Base-by-base conservation (phyloP, 2,113 vertebrate genomes). In the Xiphophorus maculatus region DNA sequence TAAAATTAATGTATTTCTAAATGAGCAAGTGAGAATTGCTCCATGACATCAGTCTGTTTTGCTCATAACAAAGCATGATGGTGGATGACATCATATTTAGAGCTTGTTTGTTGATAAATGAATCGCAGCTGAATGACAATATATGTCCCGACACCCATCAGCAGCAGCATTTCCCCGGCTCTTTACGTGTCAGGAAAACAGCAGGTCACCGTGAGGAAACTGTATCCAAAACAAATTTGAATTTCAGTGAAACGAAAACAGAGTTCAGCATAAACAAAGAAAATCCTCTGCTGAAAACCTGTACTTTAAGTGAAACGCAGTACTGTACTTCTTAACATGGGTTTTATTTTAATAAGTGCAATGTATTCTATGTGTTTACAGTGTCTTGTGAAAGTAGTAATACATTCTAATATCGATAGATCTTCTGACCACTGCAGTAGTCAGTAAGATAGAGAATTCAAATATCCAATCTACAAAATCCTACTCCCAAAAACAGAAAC, bases 31-130 rank as follows among this genome's bases (percentile, higher is more conserved):
- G 13, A 42, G 40, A 8, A 48, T 30, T 69, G 37, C 74, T 42
- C 30, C 42, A 8, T 78, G 79, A 78, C 0, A 0, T 71, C 70
- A 60, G 28, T 40, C 3, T 74, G 74, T 78, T 78, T 74, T 74
- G 58, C 60, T 68, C 5, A 78, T 25, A 81, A 73, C 67, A 79
- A 8, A 44, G 14, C 60, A 5, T 42, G 40, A 29, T 63, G 54
- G 62, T 60, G 70, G 33, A 63, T 4, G 28, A 32, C 22, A 27
- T 1, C 27, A 30, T n/a, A 44, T 33, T 65, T 22, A 66, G 65
- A 78, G 29, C 17, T 54, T 37, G 29, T 8, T 2, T 4, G 30
- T 40, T 40, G 28, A 58, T 37, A 28, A 37, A 15, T 66, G 51
- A 76, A 22, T 51, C n/a, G 22, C n/a, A 58, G 54, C 12, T 63